Conservation (phyloP, 2,797 vertebrate genomes). For the Orientallactaga sibirica region DNA sequence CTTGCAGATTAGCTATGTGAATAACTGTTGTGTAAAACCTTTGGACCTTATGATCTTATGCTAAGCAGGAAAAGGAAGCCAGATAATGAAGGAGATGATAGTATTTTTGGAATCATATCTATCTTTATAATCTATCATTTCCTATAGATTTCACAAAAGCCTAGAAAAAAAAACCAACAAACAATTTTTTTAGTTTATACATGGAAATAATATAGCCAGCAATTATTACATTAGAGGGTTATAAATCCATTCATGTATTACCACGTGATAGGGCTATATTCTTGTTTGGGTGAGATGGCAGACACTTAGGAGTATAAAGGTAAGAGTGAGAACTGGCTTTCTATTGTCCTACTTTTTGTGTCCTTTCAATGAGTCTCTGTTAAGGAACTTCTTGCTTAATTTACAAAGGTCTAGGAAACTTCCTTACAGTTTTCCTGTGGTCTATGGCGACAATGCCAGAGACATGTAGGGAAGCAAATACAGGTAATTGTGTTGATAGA, state of each 20-base stretch:
- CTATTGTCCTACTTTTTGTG: too few species aligned
- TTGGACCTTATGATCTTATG: background rate
- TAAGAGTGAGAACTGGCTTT: too few species aligned
- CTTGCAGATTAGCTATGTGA: background rate
- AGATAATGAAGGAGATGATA: background rate
- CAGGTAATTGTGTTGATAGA: background rate
- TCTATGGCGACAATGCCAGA: background rate
- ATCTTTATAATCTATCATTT: background rate
- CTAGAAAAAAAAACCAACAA: background rate
- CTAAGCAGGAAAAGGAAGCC: slow-evolving; percentile 29
- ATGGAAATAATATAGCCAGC: background rate
- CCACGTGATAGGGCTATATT: background rate
- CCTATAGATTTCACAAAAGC: background rate
- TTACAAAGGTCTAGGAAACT: slow-evolving; percentile 21
- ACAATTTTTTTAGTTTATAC: background rate
- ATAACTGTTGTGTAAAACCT: background rate
- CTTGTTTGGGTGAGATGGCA: background rate
- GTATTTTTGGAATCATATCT: background rate
- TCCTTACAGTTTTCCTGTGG: background rate
- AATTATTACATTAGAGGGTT: background rate
- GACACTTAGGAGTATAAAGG: too few species aligned
- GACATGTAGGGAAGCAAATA: background rate
- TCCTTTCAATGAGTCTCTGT: too few species aligned
- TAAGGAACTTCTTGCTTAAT: background rate
- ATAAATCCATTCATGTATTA: background rate